phyloP scores from a whole-genome alignment of 30 jellyfish, hydroid and myxozoan species.

The Aurelia coerulea region DNA sequence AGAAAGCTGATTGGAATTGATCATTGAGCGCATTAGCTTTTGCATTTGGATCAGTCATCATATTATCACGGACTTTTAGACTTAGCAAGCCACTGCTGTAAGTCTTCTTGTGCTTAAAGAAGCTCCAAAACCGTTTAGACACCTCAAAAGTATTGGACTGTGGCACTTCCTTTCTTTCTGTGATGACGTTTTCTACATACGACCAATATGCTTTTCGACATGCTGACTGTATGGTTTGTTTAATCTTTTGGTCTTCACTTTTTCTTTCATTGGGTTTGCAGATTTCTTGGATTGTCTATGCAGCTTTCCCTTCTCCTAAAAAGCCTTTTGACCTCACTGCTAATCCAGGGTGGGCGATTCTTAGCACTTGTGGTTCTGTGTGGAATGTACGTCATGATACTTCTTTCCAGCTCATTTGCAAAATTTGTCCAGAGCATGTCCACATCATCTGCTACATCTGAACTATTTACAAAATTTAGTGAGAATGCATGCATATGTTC shows the following conservation, averaged over 20 bases:
- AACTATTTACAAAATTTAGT: slow-evolving; percentile 3
- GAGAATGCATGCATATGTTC: slow-evolving; percentile 17
- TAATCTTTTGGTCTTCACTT: no score
- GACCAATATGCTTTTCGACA: no score
- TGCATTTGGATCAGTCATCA: slow-evolving; percentile 33
- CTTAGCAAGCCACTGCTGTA: background rate
- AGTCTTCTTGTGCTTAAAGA: background rate
- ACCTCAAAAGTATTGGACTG: background rate
- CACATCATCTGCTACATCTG: background rate
- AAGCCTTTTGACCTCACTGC: background rate
- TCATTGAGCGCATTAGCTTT: slow-evolving; percentile 20
- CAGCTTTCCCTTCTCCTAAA: no score
- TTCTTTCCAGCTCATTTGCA: slow-evolving; percentile 1
- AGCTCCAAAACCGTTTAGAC: slow-evolving; percentile 1
- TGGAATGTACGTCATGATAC: background rate
- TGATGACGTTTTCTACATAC: no score
- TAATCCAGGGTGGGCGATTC: background rate
- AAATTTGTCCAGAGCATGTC: background rate
- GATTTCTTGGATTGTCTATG: no score
- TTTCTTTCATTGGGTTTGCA: no score
- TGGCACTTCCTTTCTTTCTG: no score
- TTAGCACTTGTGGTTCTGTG: background rate
- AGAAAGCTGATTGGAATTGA: background rate
- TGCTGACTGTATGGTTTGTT: no score
- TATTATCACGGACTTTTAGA: slow-evolving; percentile 14